These are phyloP conservation scores for Nymphalis polychloros DNA, from an alignment of 2,888 invertebrate species.

Conservation along the genomic window DNA sequence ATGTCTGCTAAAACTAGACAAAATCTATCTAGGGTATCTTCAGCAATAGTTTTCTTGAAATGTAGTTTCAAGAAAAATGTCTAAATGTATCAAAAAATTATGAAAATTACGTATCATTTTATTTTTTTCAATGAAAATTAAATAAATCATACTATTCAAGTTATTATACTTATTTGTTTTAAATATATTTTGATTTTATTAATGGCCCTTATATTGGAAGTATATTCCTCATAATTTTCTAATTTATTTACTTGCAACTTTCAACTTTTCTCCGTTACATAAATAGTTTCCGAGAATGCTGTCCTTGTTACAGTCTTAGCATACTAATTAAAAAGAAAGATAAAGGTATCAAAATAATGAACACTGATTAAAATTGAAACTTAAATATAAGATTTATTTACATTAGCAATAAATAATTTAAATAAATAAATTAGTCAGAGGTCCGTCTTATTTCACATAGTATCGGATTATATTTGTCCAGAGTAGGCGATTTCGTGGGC, in stretches of 20 bases:
- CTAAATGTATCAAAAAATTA: no score
- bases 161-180: not conserved
- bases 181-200: not conserved
- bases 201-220: not conserved
- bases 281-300: conserved; percentile 18
- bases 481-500: conserved; percentile 83
- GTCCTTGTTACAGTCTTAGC: conserved; percentile 8
- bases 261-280: conserved; percentile 23
- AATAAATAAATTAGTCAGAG: conserved; percentile 74
- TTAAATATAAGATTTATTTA: conserved; percentile 74
- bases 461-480: conserved; percentile 67
- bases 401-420: conserved; percentile 74
- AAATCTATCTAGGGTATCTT: not conserved
- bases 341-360: conserved; percentile 30
- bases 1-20: not conserved
- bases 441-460: conserved; percentile 66
- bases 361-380: conserved; percentile 59
- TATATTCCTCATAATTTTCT: not conserved
- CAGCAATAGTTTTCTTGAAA: not conserved
- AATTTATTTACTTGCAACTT: conserved; percentile 22
- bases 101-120: not conserved
- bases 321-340: conserved; percentile 13
- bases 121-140: not conserved
- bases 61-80: no score
- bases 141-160: not conserved